A percentile compares a stretch with the other conserved stretches of the same genome.
Conservation (phyloP, 2,888 invertebrate species). For the Laspeyria flexula region DNA sequence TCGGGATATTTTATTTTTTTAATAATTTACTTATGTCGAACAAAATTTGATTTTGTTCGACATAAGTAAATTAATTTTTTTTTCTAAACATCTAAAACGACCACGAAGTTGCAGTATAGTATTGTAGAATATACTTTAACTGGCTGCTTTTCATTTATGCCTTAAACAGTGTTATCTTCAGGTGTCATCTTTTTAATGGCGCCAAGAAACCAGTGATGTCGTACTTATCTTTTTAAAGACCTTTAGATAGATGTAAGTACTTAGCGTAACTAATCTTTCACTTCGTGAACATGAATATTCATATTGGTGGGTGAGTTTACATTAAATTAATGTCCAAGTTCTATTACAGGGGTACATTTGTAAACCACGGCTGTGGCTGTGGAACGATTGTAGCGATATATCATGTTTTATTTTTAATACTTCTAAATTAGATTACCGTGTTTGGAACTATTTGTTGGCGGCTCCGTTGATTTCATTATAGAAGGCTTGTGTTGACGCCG, state of each 20-base stretch:
- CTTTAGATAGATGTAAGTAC: constrained; percentile 54
- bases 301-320: constrained; percentile 54
- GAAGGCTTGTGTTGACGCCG: constrained; percentile 61
- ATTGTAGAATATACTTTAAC: constrained; percentile 17
- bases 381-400: constrained; percentile 50
- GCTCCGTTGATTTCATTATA: constrained; percentile 72
- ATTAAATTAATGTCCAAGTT: constrained; percentile 60
- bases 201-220: constrained; percentile 48
- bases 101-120: constrained; percentile 15
- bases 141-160: constrained; percentile 26
- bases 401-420: constrained; percentile 53
- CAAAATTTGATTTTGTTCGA: too few relatives aligned
- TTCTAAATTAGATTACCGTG: constrained; percentile 71
- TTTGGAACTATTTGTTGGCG: constrained; percentile 68
- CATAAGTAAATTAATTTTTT: too few relatives aligned
- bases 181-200: constrained; percentile 49
- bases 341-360: constrained; percentile 59
- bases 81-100: too few relatives aligned
- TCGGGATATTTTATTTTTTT: too few relatives aligned
- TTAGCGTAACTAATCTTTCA: constrained; percentile 60
- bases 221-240: constrained; percentile 53
- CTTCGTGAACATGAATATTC: constrained; percentile 66
- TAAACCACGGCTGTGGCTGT: constrained; percentile 44
- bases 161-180: constrained; percentile 31
- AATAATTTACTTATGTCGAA: too few relatives aligned